Conservation (phyloP, 1,140 invertebrate species). For the Prorops nasuta region DNA sequence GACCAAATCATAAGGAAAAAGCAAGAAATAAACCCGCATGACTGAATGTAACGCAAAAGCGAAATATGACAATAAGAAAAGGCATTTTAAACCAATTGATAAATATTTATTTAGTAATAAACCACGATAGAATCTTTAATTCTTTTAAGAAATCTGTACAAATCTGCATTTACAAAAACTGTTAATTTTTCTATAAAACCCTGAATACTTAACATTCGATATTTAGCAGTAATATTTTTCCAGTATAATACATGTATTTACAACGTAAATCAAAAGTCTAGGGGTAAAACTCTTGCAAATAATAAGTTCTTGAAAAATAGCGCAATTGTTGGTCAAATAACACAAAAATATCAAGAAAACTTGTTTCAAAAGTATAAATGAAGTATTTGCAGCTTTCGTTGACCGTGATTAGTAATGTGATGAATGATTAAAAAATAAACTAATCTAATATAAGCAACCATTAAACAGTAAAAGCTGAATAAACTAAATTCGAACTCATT, state of each 20-base stretch:
- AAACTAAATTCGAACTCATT: slow-evolving; percentile 20
- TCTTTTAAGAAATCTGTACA: slow-evolving; percentile 32
- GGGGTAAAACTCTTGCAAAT: no score
- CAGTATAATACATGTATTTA: no score
- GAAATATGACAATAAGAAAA: slow-evolving; percentile 38
- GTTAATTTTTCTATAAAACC: background rate
- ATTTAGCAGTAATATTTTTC: slow-evolving; percentile 11
- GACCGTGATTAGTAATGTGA: no score
- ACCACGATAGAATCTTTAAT: slow-evolving; percentile 25
- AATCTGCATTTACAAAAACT: slow-evolving; percentile 31
- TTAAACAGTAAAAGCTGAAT: slow-evolving; percentile 15
- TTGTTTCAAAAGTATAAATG: no score
- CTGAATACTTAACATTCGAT: background rate
- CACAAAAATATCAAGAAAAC: no score
- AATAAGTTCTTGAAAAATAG: no score
- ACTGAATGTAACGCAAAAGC: slow-evolving; percentile 33
- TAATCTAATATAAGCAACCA: slow-evolving; percentile 15
- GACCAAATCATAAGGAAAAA: slow-evolving; percentile 30
- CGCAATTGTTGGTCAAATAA: no score
- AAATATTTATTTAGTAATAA: slow-evolving; percentile 39
- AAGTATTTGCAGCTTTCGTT: no score
- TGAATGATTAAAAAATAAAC: background rate
- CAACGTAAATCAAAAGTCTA: no score
- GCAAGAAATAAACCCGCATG: slow-evolving; percentile 30
- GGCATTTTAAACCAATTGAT: slow-evolving; percentile 32